Evolutionary conservation across 2,113 vertebrate species (phyloP).

Genomic region (Australoheros scitulus): DNA sequence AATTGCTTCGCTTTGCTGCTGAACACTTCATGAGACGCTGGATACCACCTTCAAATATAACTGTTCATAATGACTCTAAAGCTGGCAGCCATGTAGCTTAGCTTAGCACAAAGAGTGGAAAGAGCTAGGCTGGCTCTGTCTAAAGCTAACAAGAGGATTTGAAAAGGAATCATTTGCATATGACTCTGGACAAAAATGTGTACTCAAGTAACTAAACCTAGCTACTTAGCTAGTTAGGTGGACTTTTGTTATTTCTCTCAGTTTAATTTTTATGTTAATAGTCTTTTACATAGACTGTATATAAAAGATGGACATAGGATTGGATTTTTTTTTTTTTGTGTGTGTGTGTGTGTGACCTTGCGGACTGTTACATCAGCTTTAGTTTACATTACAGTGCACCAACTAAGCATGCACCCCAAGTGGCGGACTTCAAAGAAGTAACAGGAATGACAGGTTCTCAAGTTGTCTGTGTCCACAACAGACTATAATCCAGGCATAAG

Average conservation of each 20-base stretch:
- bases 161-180: neutral
- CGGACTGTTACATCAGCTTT: too few relatives aligned
- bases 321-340: neutral
- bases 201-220: neutral
- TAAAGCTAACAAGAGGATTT: neutral
- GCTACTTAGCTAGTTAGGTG: neutral
- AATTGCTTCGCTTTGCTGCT: neutral
- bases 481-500: neutral
- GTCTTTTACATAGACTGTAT: neutral
- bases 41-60: too few relatives aligned
- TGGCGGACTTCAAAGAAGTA: neutral
- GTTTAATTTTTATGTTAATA: neutral
- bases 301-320: neutral
- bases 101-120: neutral
- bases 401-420: too few relatives aligned
- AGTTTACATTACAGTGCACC: too few relatives aligned
- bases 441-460: neutral
- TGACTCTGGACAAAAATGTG: neutral
- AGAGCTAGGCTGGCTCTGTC: neutral
- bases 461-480: neutral
- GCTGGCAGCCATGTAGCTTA: neutral
- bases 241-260: neutral
- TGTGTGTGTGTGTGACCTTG: too few relatives aligned
- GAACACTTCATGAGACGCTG: too few relatives aligned
- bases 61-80: neutral